phyloP scores from a whole-genome alignment of 1,140 invertebrate genomes.

The Adelges cooleyi region DNA sequence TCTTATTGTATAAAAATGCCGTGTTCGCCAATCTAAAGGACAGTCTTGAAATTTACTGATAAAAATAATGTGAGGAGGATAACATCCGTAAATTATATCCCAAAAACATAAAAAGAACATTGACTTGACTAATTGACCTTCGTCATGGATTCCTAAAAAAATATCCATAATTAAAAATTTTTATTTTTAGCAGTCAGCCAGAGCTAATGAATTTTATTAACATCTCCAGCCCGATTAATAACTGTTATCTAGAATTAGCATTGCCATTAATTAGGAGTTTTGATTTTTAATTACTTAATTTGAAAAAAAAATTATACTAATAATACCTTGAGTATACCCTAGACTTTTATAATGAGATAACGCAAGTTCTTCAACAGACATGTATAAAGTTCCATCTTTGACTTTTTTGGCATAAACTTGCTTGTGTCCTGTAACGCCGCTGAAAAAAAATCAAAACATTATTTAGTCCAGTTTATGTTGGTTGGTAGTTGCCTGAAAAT shows the following conservation, averaged over 20 bases:
- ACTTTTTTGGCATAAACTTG: constrained; percentile 27
- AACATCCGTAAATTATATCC: constrained; percentile 41
- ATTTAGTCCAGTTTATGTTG: too few relatives aligned
- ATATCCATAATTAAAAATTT: too few relatives aligned
- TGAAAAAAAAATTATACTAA: background rate
- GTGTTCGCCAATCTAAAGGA: constrained; percentile 55
- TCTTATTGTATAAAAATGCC: constrained; percentile 43
- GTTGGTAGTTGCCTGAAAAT: too few relatives aligned
- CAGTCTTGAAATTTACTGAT: constrained; percentile 50
- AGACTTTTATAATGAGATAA: constrained; percentile 22
- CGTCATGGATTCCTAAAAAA: constrained; percentile 22
- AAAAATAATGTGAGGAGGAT: constrained; percentile 51
- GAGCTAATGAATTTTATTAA: too few relatives aligned
- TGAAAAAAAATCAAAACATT: too few relatives aligned
- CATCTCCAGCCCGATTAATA: too few relatives aligned
- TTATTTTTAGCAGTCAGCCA: too few relatives aligned
- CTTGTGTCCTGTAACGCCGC: constrained; percentile 14
- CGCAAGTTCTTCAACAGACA: constrained; percentile 31
- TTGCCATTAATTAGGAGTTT: too few relatives aligned
- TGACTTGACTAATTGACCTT: constrained; percentile 12
- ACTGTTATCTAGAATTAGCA: too few relatives aligned
- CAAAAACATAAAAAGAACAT: constrained; percentile 63
- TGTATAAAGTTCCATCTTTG: constrained; percentile 10
- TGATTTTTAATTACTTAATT: too few relatives aligned
- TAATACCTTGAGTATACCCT: constrained; percentile 26